Percentiles rank a stretch among this genome's conserved stretches.
These are phyloP conservation scores for Oxyruncus cristatus DNA, from an alignment of 2,113 vertebrate genomes.

Conservation along the genomic window DNA sequence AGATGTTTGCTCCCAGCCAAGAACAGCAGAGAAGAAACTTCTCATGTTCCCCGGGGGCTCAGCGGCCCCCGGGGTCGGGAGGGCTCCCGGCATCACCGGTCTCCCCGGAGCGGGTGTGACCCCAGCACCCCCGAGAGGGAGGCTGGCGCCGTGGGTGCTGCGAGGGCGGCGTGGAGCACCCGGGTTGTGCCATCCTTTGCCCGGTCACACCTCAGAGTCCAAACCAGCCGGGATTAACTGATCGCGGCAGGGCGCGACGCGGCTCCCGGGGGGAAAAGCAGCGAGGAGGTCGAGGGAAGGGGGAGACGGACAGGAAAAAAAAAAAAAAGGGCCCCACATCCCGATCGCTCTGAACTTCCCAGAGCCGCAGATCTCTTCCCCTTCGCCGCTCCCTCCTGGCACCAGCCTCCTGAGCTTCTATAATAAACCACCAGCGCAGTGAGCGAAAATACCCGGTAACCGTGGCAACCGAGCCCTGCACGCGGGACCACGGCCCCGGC, in stretches of 20 bases:
- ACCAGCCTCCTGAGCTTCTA: background rate
- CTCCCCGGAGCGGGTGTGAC: background rate
- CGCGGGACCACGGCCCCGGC: constrained; percentile 2
- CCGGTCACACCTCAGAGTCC: background rate
- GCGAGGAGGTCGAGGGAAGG: background rate
- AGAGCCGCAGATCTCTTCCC: background rate
- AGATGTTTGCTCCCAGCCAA: background rate
- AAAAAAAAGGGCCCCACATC: background rate
- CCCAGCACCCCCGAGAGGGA: fast-evolving
- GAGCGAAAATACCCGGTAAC: constrained; percentile 35
- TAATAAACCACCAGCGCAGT: constrained; percentile 4
- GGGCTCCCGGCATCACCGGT: background rate
- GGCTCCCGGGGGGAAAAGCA: background rate
- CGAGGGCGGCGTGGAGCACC: fast-evolving
- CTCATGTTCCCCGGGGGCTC: background rate
- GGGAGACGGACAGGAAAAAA: background rate
- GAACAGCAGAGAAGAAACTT: background rate
- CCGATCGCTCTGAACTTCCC: background rate
- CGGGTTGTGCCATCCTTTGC: background rate
- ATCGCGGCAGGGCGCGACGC: fast-evolving
- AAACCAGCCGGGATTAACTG: background rate
- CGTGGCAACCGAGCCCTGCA: constrained; percentile 30
- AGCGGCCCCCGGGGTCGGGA: background rate
- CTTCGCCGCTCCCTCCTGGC: background rate
- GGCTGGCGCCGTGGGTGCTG: background rate